Base-by-base conservation (phyloP, 2,888 invertebrate genomes). In the Sympetrum striolatum region DNA sequence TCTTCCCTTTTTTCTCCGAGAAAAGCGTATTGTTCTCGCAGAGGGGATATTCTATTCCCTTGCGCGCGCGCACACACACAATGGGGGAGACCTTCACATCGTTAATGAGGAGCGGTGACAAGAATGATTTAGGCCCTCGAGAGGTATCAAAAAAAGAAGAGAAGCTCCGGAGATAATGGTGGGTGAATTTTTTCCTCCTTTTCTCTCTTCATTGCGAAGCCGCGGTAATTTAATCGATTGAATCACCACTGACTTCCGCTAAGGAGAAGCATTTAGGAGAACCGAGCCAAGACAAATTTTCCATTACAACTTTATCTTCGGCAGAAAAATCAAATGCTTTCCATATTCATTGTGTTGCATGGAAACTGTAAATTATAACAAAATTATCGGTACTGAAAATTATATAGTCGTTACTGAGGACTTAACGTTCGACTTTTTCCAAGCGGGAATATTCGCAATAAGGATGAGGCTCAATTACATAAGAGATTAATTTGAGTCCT, bases 31-130 rank as follows among this genome's bases (percentile, higher is more conserved):
- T 86, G 86, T 86, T 86, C 60, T 64, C 35, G 82, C 53, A 37
- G 86, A 44, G 81, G 58, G 37, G 58, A 31, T 25, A 82, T 35
- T 58, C 60, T 86, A 60, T 86, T 37, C 86, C 60, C 35, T 18
- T n/a, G 25, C 53, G 48, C 53, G 81, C 35, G 82, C 53, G 53
- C 81, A 14, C 82, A 82, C 86, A 60, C 86, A 86, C 86, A 86
- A 86, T 86, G 37, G 86, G 58, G 58, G 82, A 82, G 58, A 82
- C 86, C 86, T 86, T 37, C 82, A 82, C 58, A 82, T 82, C 86
- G 86, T 86, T 86, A 86, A 86, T 86, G 86, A 86, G 86, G 86
- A 86, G 86, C 39, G 86, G 86, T 58, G 82, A 82, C 58, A 82
- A 37, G 64, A 86, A 86, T 86, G 86, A 86, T 37, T 86, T 86